phyloP scores from a whole-genome alignment of 2,888 invertebrate genomes.

The Diadegma fenestrale region DNA sequence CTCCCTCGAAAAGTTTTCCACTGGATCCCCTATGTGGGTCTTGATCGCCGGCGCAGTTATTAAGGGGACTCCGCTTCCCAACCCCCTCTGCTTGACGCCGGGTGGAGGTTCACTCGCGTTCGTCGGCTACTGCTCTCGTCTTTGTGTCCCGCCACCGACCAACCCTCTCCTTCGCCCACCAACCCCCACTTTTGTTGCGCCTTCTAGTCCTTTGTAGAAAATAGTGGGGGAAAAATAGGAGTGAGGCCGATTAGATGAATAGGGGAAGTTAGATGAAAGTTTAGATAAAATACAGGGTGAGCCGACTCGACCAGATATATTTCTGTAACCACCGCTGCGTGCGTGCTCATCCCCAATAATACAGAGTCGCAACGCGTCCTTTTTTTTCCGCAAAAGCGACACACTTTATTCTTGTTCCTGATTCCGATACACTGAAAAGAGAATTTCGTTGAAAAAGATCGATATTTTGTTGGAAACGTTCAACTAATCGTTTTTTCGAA shows the following conservation, averaged over 20 bases:
- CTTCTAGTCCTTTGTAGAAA: constrained; percentile 81
- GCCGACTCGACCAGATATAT: constrained; percentile 73
- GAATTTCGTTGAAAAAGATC: no score
- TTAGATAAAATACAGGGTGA: constrained; percentile 83
- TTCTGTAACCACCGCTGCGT: background rate
- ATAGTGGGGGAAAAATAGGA: constrained; percentile 76
- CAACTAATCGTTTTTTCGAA: no score
- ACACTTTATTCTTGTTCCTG: background rate
- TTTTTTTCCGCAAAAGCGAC: constrained; percentile 19
- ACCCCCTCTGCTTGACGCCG: constrained; percentile 71
- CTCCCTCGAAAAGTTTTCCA: no score
- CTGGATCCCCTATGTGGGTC: constrained; percentile 67
- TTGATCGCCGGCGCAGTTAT: constrained; percentile 77
- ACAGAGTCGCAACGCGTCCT: background rate
- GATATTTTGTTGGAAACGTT: no score
- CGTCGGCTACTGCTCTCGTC: constrained; percentile 61
- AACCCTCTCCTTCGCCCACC: constrained; percentile 72
- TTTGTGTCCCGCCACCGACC: constrained; percentile 59
- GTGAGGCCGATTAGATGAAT: constrained; percentile 82
- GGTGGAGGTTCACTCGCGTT: constrained; percentile 68
- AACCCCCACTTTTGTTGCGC: constrained; percentile 73
- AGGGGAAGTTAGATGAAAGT: constrained; percentile 84
- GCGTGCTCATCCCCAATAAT: background rate
- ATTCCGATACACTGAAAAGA: no score
- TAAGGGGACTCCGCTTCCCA: constrained; percentile 77